Evolutionary conservation across 2,888 invertebrate genomes (phyloP).

Genomic region (Apodemia hepburni): DNA sequence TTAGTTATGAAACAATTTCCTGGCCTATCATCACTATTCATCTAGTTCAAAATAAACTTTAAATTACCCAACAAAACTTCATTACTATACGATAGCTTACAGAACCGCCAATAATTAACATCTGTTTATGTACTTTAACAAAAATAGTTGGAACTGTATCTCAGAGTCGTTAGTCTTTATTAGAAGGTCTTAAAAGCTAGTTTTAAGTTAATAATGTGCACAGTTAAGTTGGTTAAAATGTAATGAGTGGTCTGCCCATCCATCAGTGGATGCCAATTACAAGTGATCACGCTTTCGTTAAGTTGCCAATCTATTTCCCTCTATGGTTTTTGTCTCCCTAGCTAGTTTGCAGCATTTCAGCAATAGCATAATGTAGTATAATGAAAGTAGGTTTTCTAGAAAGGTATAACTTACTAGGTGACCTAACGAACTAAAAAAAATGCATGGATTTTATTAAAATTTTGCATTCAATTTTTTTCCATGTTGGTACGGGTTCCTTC

Average conservation of each 20-base stretch:
- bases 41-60: conserved; percentile 14
- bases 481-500: too few species aligned
- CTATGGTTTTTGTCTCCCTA: conserved; percentile 32
- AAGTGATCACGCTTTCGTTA: conserved; percentile 62
- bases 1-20: conserved; percentile 5
- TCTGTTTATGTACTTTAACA: conserved; percentile 8
- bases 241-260: conserved; percentile 45
- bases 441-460: too few species aligned
- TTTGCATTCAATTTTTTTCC: too few species aligned
- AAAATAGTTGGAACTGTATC: neutral
- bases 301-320: conserved; percentile 58
- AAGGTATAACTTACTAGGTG: neutral
- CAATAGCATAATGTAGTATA: neutral
- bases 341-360: conserved; percentile 10
- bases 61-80: conserved; percentile 15
- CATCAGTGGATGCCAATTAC: conserved; percentile 67
- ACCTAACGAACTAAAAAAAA: too few species aligned
- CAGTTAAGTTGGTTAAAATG: conserved; percentile 24
- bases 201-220: neutral
- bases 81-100: conserved; percentile 13
- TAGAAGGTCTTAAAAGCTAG: neutral
- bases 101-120: conserved; percentile 14
- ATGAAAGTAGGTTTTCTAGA: conserved; percentile 4
- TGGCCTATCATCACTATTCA: conserved; percentile 11
- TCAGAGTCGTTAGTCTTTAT: neutral